A percentile compares a stretch with the other conserved stretches of the same genome.
These are phyloP conservation scores for Dicranocentrus wangi DNA, from an alignment of 2,888 invertebrate species.

Conservation along the genomic window DNA sequence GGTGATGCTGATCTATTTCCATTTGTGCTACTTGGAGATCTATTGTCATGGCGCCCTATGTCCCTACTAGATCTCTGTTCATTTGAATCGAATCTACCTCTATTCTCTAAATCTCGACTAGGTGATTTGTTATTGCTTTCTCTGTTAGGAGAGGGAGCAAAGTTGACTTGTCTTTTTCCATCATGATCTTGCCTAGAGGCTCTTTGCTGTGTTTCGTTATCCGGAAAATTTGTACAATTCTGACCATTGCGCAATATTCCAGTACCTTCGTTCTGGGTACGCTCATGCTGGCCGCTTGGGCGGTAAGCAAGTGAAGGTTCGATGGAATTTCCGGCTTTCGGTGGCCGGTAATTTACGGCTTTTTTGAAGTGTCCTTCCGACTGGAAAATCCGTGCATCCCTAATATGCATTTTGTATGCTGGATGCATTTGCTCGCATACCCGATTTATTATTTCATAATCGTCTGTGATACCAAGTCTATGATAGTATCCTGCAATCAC, in stretches of 20 bases:
- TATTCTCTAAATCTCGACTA: too few relatives aligned
- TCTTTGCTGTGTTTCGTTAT: too few relatives aligned
- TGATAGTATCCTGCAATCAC: slow-evolving; percentile 6
- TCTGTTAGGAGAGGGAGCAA: too few relatives aligned
- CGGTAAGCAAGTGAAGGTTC: slow-evolving; percentile 34
- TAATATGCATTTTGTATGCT: slow-evolving; percentile 11
- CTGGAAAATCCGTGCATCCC: slow-evolving; percentile 26
- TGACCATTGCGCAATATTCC: too few relatives aligned
- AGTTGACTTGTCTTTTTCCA: too few relatives aligned
- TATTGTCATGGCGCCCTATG: neutral
- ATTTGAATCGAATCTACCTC: neutral
- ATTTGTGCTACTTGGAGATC: neutral
- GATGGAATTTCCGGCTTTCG: too few relatives aligned
- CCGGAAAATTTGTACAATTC: too few relatives aligned
- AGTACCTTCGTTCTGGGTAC: too few relatives aligned
- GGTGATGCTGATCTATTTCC: neutral
- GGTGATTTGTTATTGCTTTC: too few relatives aligned
- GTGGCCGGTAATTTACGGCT: slow-evolving; percentile 2
- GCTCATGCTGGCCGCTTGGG: too few relatives aligned
- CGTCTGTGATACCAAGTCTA: slow-evolving; percentile 13
- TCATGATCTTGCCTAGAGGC: too few relatives aligned
- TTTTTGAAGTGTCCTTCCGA: neutral
- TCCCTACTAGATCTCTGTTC: neutral
- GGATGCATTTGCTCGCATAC: slow-evolving; percentile 31
- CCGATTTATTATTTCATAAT: neutral